phyloP scores from a whole-genome alignment of 2,888 invertebrate species.

The Dendrolimus houi region DNA sequence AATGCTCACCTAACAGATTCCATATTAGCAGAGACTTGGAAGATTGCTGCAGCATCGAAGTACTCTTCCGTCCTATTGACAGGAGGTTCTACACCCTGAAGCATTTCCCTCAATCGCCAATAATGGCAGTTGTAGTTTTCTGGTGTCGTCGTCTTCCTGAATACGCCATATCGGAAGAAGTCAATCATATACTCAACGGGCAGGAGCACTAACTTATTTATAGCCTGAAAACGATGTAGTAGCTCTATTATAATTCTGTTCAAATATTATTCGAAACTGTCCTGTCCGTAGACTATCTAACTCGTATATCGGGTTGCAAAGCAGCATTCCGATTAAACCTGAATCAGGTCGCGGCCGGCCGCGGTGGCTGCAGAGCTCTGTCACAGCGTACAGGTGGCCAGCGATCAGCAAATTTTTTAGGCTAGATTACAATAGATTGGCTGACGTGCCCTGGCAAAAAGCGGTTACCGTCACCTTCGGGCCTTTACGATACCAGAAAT shows the following conservation, averaged over 20 bases:
- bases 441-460: no score
- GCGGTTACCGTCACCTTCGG: no score
- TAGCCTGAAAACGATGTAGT: slow-evolving; percentile 54
- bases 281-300: no score
- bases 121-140: slow-evolving; percentile 80
- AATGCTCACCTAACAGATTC: slow-evolving; percentile 78
- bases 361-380: no score
- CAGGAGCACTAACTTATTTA: slow-evolving; percentile 82
- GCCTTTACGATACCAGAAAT: no score
- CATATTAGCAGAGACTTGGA: slow-evolving; percentile 82
- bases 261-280: not conserved
- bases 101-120: slow-evolving; percentile 78
- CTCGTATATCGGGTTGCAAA: no score
- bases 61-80: slow-evolving; percentile 79
- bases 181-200: slow-evolving; percentile 84
- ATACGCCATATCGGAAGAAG: slow-evolving; percentile 82
- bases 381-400: no score
- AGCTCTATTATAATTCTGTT: not conserved
- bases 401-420: no score
- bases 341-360: no score
- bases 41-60: slow-evolving; percentile 87
- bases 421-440: no score
- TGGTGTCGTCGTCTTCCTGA: slow-evolving; percentile 76
- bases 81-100: slow-evolving; percentile 82
- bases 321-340: no score